Percentiles rank a stretch among this genome's conserved stretches.
Conservation (phyloP, 1,140 invertebrate species). For the Coelopa frigida region DNA sequence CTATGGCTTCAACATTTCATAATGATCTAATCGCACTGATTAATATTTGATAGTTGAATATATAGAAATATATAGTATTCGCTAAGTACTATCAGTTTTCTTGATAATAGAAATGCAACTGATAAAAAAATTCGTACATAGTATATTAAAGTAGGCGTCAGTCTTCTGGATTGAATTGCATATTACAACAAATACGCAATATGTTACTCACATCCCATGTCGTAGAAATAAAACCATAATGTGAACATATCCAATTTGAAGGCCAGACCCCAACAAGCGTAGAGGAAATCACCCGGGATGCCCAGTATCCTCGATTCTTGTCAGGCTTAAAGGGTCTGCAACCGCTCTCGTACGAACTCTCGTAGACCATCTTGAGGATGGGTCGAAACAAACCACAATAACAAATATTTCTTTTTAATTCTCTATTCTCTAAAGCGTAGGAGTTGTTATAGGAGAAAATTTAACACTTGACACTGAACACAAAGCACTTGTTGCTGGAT, state of each 20-base stretch:
- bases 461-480: too few species aligned
- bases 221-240: not conserved
- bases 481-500: too few species aligned
- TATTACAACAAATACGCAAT: not conserved
- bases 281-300: constrained; percentile 29
- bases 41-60: not conserved
- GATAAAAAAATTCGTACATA: not conserved
- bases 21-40: not conserved
- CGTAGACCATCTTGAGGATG: constrained; percentile 27
- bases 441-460: too few species aligned
- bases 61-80: not conserved
- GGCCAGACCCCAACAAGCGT: constrained; percentile 27
- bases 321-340: constrained; percentile 31
- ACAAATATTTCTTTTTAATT: too few species aligned
- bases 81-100: not conserved
- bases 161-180: too few species aligned
- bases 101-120: too few species aligned
- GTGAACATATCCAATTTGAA: constrained; percentile 27
- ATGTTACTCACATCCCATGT: constrained; percentile 8
- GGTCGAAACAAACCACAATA: too few species aligned
- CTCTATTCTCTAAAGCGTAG: too few species aligned
- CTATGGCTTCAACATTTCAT: not conserved
- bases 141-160: too few species aligned
- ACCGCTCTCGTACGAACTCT: constrained; percentile 34
- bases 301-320: constrained; percentile 30